These are phyloP conservation scores for Leptinotarsa texana DNA, from an alignment of 1,140 invertebrate species.

Conservation along the genomic window DNA sequence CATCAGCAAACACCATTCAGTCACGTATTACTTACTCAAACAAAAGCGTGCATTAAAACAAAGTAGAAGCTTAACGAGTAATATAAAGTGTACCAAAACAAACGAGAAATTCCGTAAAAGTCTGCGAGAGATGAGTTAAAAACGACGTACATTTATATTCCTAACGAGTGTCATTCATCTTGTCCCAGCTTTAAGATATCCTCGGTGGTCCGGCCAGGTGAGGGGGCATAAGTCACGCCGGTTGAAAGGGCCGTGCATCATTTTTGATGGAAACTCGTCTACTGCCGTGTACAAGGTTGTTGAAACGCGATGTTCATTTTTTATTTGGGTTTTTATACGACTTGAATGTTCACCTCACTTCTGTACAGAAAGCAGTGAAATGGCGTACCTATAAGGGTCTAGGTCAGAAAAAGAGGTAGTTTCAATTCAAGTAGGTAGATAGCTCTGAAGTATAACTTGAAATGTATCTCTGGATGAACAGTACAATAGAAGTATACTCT, in stretches of 20 bases:
- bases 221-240: constrained; percentile 12
- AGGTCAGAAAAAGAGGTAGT: no score
- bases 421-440: no score
- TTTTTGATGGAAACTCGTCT: constrained; percentile 12
- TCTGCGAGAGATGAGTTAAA: neutral
- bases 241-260: constrained; percentile 7
- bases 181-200: constrained; percentile 4
- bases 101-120: constrained; percentile 5
- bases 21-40: constrained; percentile 11
- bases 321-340: neutral
- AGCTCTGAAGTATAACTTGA: no score
- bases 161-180: constrained; percentile 22
- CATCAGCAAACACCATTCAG: constrained; percentile 11
- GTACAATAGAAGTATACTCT: no score
- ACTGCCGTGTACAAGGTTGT: neutral
- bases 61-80: constrained; percentile 12
- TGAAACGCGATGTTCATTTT: neutral
- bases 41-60: constrained; percentile 10
- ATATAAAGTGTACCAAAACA: constrained; percentile 7
- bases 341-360: neutral
- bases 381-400: no score
- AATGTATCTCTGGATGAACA: no score
- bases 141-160: constrained; percentile 19
- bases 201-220: constrained; percentile 12
- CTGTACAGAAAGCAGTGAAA: neutral